Base-by-base conservation (phyloP, 1,140 invertebrate genomes). In the Lucilia cuprina region DNA sequence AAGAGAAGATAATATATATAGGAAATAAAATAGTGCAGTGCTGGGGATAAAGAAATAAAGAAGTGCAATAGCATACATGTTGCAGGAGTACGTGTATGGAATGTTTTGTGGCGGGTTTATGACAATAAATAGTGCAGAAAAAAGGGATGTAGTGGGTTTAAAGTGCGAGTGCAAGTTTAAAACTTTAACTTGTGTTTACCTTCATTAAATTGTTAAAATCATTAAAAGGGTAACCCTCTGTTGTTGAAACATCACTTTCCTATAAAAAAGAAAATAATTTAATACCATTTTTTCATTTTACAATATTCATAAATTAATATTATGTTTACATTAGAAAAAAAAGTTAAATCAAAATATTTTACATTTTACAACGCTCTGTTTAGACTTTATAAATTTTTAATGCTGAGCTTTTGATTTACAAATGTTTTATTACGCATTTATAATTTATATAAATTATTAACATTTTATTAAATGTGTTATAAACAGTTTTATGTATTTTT, bases 161-260 rank as follows among this genome's bases (percentile, higher is more conserved):
- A 55, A 55, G 50, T 55, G 50, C 10, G 17, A 55, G 50, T 55
- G 50, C 50, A 55, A 17, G 50, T 55, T 12, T 17, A 12, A n/a
- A 35, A 82, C 5, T 60, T 60, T 82, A 13, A 19, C 17, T 82
- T n/a, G 35, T 25, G 35, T 86, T 90, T 91, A 91, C 90, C 89
- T 91, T 90, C 89, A 89, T 90, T 86, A 90, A 86, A 85, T 90
- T 91, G 86, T 90, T 91, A 85, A 91, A 88, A 85, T 91, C 90
- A 85, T 91, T 89, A 85, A 91, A 91, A 83, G 90, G 89, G 88
- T 91, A 90, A 70, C 86, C 87, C 85, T 91, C 90, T 82, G 86
- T 86, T 55, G 86, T 87, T 60, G 90, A 91, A 83, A 89, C 90
- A 87, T 91, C 90, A 86, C 90, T 91, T 83, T 86, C 87, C 90